Evolutionary conservation across 1,140 invertebrate species (phyloP), one percentile per base, ranked within the genome.

Genomic region (Drosophila eugracilis): DNA sequence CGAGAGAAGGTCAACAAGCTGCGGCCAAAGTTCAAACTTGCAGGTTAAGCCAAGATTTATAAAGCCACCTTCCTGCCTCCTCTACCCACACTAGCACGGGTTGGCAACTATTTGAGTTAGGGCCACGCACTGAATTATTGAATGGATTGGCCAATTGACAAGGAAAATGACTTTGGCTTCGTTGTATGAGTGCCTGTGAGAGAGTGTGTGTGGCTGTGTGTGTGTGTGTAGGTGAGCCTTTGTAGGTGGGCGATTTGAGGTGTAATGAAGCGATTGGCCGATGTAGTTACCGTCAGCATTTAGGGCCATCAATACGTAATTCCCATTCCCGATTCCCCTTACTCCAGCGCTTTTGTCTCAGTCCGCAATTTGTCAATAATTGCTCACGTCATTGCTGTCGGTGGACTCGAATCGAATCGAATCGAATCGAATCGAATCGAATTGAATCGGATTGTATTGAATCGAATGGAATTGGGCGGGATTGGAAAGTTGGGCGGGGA

Each of bases 261-360:
- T 75, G 54, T 80, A 78, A 78, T 84, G 76, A 79, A 79, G 76
- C 76, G 49, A 69, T 65, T 50, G 77, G 28, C 44, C 53, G 17
- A 42, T 72, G 39, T 45, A 60, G 53, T 71, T 69, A 75, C 66
- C 48, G 44, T 63, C 63, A 52, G 42, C 75, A 75, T 79, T 59
- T 78, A 75, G 79, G 39, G 42, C 63, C 76, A 84, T 84, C 71
- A 79, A 84, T 84, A 73, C 41, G 57, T 74, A 44, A 74, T 74
- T 24, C 42, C n/a, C 41, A 10, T 17, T 47, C 21, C 39, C 42
- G n/a, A 24, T 47, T 17, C 10, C 22, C 14, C 5, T 12, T 12
- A 5, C 9, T 19, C 17, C 9, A 12, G 3, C 10, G 0, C 50
- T 12, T 17, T 2, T 6, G 22, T 5, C 24, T n/a, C 54, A 9